Base-by-base conservation (phyloP, 2,888 invertebrate species). In the Zaprionus bogoriensis region DNA sequence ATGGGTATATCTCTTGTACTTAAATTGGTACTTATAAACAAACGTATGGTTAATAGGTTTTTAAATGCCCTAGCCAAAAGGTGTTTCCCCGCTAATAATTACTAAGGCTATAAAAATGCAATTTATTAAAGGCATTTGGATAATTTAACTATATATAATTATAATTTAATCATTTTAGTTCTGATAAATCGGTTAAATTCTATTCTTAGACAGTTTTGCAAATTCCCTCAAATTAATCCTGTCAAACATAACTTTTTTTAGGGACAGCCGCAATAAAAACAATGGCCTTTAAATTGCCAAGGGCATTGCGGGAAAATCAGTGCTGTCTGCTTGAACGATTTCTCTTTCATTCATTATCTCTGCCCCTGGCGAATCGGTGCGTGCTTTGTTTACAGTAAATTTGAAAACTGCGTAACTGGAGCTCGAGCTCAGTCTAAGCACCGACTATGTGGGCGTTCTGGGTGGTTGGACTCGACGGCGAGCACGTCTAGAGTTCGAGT, bases 331-430 rank as follows among this genome's bases (percentile, higher is more conserved):
- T 41, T 12, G 30, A 59, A 27, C 41, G 62, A 41, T 22, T 68
- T 12, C 12, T 6, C 17, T 27, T 62, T 69, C 41, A 52, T 62
- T 69, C 41, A 52, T 52, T 74, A 38, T 41, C 39, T 28, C 36
- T 46, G 27, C 30, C 27, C 22, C 19, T 23, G 58, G 32, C 32
- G 9, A 36, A 36, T 36, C 36, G 64, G 58, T 42, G 68, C 77
- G 57, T 76, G 73, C 63, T 72, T 69, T 72, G 59, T 63, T 69
- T 79, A 67, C 79, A 67, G 66, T 55, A 66, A 75, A 61, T 57
- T 44, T 51, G 36, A 67, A 60, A 46, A 55, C 30, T 42, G 50
- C 36, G 44, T 25, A 17, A 46, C 41, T 32, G 23, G 30, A 38
- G 12, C 32, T 19, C 36, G 3, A 50, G 30, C 59, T 45, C 20